Conservation (phyloP, 1,140 invertebrate genomes). For the Eurosta solidaginis region DNA sequence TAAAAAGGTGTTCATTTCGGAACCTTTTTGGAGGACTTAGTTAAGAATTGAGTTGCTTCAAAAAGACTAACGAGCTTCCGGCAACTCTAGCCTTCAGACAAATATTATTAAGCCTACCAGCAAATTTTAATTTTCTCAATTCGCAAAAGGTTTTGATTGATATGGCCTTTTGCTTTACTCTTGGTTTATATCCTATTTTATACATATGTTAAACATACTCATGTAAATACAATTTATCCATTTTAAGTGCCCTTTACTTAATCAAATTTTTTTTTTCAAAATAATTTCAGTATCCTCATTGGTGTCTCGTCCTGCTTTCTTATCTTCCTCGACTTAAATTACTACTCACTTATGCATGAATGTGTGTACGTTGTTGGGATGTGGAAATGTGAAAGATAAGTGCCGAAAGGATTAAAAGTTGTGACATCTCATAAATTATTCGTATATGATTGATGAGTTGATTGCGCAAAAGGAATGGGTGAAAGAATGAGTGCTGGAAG, state of each 20-base stretch:
- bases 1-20: no score
- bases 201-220: not conserved
- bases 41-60: no score
- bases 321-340: not conserved
- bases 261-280: not conserved
- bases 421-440: slow-evolving; percentile 54
- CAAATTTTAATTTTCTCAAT: no score
- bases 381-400: slow-evolving; percentile 57
- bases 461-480: no score
- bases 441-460: no score
- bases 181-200: not conserved
- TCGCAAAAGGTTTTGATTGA: no score
- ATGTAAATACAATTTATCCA: not conserved
- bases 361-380: slow-evolving; percentile 54
- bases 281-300: not conserved
- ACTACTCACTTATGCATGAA: not conserved
- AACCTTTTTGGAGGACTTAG: no score
- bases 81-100: no score
- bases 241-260: not conserved
- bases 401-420: slow-evolving; percentile 57
- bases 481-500: no score
- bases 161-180: not conserved
- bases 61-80: no score
- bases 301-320: not conserved
- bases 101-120: no score